Percentiles rank a stretch among this genome's conserved stretches.
Conservation (phyloP, 2,888 invertebrate species). For the Dione vanillae region DNA sequence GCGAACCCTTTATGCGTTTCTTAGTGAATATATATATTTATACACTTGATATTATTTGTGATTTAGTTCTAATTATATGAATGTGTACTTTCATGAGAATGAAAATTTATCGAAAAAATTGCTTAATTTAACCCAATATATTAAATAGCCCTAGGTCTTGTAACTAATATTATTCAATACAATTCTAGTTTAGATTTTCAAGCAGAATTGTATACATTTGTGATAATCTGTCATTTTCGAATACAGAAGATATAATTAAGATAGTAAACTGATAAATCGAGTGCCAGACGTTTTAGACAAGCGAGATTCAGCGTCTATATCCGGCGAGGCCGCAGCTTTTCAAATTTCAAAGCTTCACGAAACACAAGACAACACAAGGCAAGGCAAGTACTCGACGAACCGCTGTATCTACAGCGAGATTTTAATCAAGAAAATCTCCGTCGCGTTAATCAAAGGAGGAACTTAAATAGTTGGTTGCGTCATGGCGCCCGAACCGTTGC, state of each 20-base stretch:
- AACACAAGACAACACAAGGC: conserved; percentile 54
- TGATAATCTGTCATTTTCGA: conserved; percentile 23
- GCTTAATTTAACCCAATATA: background rate
- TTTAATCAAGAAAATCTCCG: conserved; percentile 73
- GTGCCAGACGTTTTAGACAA: conserved; percentile 29
- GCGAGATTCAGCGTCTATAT: conserved; percentile 41
- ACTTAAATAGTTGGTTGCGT: conserved; percentile 62
- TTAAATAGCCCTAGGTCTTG: background rate
- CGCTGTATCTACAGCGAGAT: conserved; percentile 58
- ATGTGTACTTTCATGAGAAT: too few species aligned
- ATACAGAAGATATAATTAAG: conserved; percentile 4
- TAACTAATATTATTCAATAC: too few species aligned
- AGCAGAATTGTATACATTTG: conserved; percentile 2
- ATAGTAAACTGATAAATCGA: conserved; percentile 30
- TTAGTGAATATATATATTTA: background rate
- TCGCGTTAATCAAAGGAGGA: conserved; percentile 68
- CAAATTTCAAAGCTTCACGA: conserved; percentile 62
- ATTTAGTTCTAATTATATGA: background rate
- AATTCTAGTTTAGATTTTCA: background rate
- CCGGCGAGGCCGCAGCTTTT: conserved; percentile 52
- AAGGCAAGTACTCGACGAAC: conserved; percentile 48
- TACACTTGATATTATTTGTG: background rate
- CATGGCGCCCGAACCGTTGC: conserved; percentile 42
- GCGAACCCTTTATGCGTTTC: conserved; percentile 31
- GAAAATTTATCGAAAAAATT: background rate